Evolutionary conservation across 2,888 invertebrate genomes (phyloP).

Genomic region (Trichogramma dendrolimi): DNA sequence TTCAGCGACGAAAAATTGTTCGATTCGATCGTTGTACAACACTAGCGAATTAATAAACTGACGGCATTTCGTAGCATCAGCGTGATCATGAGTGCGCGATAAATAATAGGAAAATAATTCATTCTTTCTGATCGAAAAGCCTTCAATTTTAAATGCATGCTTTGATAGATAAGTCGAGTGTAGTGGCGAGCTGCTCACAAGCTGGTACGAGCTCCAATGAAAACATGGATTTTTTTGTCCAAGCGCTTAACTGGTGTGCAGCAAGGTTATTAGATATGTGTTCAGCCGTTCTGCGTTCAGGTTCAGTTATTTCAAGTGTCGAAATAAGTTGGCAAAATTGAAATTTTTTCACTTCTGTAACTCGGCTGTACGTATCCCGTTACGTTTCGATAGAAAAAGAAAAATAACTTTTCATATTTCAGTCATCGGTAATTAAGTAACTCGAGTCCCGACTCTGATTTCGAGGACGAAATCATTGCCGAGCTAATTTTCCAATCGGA

Average conservation of each 20-base stretch:
- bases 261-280: constrained; percentile 2
- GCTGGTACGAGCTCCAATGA: background rate
- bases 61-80: constrained; percentile 18
- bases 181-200: too few species aligned
- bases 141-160: constrained; percentile 16
- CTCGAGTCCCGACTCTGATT: too few species aligned
- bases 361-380: too few species aligned
- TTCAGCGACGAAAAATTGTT: too few species aligned
- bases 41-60: too few species aligned
- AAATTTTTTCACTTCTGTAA: too few species aligned
- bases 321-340: constrained; percentile 1
- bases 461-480: too few species aligned
- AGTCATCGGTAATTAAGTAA: too few species aligned
- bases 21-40: too few species aligned
- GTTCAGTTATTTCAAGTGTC: constrained; percentile 7
- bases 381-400: too few species aligned
- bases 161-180: constrained; percentile 8
- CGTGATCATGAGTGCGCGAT: constrained; percentile 16
- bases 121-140: constrained; percentile 18
- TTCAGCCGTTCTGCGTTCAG: background rate
- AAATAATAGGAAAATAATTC: constrained; percentile 4
- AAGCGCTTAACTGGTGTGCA: constrained; percentile 1
- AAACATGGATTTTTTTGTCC: constrained; percentile 11
- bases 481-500: too few species aligned
- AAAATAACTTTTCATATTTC: too few species aligned